Conservation (phyloP, 2,113 vertebrate genomes). For the Rattus norvegicus region GRCr8 NC_086036.1:2190001-2190500, state of each 20-base stretch:
- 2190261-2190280: not conserved
- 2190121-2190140: not conserved
- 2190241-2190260: constrained; percentile 6
- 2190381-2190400: not conserved
- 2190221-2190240: not conserved
- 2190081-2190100: not conserved
- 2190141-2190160: too few species aligned
- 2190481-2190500: not conserved
- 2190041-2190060: not conserved
- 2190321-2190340: not conserved
- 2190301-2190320: constrained; percentile 31
- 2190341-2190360: constrained; percentile 18
- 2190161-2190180: not conserved
- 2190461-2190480: not conserved
- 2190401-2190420: not conserved
- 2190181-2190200: not conserved
- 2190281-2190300: not conserved
- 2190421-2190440: not conserved
- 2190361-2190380: not conserved
- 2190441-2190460: not conserved
- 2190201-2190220: not conserved
- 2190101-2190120: not conserved
- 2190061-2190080: not conserved
- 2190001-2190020: not conserved
- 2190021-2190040: not conserved